Evolutionary conservation across 1,140 invertebrate species (phyloP), one percentile per base, ranked within the genome.

Genomic region (Zophobas atratus): DNA sequence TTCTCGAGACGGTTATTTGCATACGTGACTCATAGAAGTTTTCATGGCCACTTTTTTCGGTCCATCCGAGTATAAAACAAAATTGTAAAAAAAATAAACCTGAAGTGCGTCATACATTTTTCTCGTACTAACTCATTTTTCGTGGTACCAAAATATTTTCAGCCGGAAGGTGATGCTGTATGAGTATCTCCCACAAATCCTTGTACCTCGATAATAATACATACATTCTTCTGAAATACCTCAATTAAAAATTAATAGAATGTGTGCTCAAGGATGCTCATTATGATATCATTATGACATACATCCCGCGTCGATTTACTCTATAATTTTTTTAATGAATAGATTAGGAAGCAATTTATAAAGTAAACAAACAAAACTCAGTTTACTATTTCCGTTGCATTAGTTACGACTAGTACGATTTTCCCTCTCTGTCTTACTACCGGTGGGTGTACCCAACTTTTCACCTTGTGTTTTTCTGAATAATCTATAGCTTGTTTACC

Each of bases 401-500:
- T 20, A 20, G 20, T 20, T 20, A 20, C 20, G 20, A 20, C 20
- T 20, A 20, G 20, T 20, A 20, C 8, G 43, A 46, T 46, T 46
- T 46, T 46, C 8, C 8, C 43, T 46, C 3, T 46, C 43, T 46
- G 3, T 46, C 3, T 46, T 4, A 3, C 3, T 8, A 46, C 43
- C 43, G 8, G 43, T 8, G 3, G 3, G 43, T 46, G 43, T 46
- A 46, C 43, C 43, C 8, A 46, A 3, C 43, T 60, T 60, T 60
- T 67, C 43, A 67, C 60, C 60, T 67, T 67, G 60, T 43, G 8
- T 39, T 63, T 4, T 51, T n/a, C 35, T 63, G 35, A 39, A 38
- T 63, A 63, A 8, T 67, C 43, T 39, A 67, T 63, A 20, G 60
- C 60, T 67, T 67, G 60, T 67, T 63, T 41, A 63, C 4, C 1